phyloP scores from a whole-genome alignment of 2,113 vertebrate species.

The Melanotaenia duboulayi region DNA sequence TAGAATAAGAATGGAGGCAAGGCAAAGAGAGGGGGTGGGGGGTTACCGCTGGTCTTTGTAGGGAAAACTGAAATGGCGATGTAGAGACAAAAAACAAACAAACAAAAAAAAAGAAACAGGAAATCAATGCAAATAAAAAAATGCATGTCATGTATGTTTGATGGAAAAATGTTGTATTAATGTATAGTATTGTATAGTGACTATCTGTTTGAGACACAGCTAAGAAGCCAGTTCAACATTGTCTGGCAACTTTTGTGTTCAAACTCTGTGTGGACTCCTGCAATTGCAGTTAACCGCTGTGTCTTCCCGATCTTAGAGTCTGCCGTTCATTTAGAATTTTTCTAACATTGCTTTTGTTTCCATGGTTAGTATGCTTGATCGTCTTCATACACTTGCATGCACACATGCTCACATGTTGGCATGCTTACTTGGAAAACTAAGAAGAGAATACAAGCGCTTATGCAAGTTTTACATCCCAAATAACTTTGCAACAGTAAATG shows the following conservation, averaged over 20 bases:
- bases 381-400: neutral
- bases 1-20: constrained; percentile 15
- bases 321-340: too few species aligned
- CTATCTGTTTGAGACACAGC: too few species aligned
- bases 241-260: too few species aligned
- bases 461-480: neutral
- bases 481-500: neutral
- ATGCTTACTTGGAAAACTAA: neutral
- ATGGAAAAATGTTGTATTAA: too few species aligned
- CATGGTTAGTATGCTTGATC: constrained; percentile 39
- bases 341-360: constrained; percentile 45
- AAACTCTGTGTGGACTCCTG: too few species aligned
- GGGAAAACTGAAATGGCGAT: neutral
- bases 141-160: constrained; percentile 38
- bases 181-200: too few species aligned
- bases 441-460: neutral
- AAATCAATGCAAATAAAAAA: constrained; percentile 12
- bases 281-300: too few species aligned
- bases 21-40: neutral
- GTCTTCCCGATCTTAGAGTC: too few species aligned
- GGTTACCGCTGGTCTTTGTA: constrained; percentile 18
- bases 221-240: too few species aligned
- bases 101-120: too few species aligned
- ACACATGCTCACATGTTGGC: neutral
- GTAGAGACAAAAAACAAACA: neutral